Percentiles rank a stretch among this genome's conserved stretches.
Conservation (phyloP, 2,797 vertebrate species). For the Centropyge bicolor region DNA sequence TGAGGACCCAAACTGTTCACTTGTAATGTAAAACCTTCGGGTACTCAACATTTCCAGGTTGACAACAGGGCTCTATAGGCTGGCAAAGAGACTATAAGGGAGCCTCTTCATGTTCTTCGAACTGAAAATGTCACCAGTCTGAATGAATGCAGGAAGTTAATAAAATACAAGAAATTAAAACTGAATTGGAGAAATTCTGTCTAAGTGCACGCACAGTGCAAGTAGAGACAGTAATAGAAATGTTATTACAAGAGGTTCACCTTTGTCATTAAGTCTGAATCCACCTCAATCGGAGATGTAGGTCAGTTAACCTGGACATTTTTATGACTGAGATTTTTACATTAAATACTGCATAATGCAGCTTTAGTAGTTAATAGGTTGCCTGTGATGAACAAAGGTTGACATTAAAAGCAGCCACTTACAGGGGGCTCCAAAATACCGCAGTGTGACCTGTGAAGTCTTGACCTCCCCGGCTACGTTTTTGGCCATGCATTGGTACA, state of each 20-base stretch:
- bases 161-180: neutral
- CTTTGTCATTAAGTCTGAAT: neutral
- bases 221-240: neutral
- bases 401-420: constrained; percentile 60
- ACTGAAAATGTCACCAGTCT: neutral
- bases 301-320: neutral
- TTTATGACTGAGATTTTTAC: neutral
- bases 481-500: constrained; percentile 99
- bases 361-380: neutral
- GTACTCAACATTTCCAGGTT: too few relatives aligned
- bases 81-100: neutral
- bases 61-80: too few relatives aligned
- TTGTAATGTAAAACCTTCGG: too few relatives aligned
- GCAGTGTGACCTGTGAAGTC: constrained; percentile 95
- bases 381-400: neutral
- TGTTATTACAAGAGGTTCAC: constrained; percentile 1
- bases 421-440: constrained; percentile 97
- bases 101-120: neutral
- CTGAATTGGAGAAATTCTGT: neutral
- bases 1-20: too few relatives aligned
- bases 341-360: neutral
- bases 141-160: neutral
- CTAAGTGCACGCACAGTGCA: neutral
- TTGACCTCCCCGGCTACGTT: constrained; percentile 98
- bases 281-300: neutral